Evolutionary conservation across 1,140 invertebrate genomes (phyloP).

Genomic region (Pinna nobilis): DNA sequence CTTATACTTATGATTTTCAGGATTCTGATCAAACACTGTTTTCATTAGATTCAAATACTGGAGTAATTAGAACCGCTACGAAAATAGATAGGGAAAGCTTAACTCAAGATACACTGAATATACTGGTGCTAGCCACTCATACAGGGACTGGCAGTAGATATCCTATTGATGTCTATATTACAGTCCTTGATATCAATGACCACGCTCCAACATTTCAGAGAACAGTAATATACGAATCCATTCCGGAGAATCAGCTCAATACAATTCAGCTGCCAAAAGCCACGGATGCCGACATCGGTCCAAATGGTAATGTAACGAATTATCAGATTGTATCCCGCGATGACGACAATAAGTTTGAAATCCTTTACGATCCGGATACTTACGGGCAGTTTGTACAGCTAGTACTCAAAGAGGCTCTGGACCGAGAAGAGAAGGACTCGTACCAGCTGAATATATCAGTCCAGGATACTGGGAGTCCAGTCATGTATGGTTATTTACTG

Average conservation of each 20-base stretch:
- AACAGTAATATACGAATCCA: background rate
- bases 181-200: conserved; percentile 88
- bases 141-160: conserved; percentile 19
- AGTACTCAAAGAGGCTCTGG: conserved; percentile 84
- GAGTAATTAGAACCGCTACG: conserved; percentile 44
- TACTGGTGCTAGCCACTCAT: conserved; percentile 29
- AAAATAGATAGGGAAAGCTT: conserved; percentile 56
- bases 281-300: conserved; percentile 78
- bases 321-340: conserved; percentile 58
- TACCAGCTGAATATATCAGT: conserved; percentile 90
- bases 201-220: conserved; percentile 87
- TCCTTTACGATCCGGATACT: conserved; percentile 40
- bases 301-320: conserved; percentile 57
- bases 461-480: conserved; percentile 83
- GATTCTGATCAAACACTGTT: conserved; percentile 47
- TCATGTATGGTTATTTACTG: conserved; percentile 83
- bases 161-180: conserved; percentile 63
- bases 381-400: conserved; percentile 56
- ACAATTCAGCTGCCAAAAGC: conserved; percentile 81
- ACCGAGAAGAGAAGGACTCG: conserved; percentile 85
- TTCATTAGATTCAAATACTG: conserved; percentile 43
- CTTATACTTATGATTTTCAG: conserved; percentile 45
- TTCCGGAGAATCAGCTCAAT: conserved; percentile 62
- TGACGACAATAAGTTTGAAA: conserved; percentile 56
- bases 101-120: conserved; percentile 25